These are phyloP conservation scores for Leptodactylus fallax DNA, from an alignment of 2,797 vertebrate genomes.

Conservation along the genomic window DNA sequence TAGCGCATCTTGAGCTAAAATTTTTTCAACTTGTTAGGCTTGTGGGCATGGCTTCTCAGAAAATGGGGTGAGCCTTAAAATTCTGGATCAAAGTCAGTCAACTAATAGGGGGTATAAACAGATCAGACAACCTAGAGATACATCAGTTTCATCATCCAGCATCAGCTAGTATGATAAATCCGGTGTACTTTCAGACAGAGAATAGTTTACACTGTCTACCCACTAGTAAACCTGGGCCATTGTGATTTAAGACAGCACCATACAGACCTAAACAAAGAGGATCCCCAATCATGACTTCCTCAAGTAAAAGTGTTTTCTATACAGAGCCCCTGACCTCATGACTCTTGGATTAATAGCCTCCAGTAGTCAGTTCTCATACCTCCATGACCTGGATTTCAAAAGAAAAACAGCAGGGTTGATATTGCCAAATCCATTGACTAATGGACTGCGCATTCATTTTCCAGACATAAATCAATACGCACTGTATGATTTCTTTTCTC, in stretches of 20 bases:
- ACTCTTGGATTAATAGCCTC: not conserved
- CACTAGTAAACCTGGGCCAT: no score
- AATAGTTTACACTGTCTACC: no score
- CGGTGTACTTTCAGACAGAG: no score
- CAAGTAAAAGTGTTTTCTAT: not conserved
- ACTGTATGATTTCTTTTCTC: constrained; percentile 65
- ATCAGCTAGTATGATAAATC: no score
- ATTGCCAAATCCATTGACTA: constrained; percentile 51
- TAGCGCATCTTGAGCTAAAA: no score
- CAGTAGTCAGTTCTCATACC: not conserved
- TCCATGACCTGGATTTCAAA: constrained; percentile 20
- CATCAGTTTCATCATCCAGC: no score
- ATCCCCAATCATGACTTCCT: not conserved
- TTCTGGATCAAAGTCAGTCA: no score
- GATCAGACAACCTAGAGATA: no score
- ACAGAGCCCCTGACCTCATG: not conserved
- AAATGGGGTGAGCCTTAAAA: no score
- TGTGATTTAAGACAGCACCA: not conserved
- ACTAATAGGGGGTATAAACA: no score
- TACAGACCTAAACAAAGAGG: not conserved
- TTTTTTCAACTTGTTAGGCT: no score
- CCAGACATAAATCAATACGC: constrained; percentile 59
- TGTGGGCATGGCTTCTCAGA: no score
- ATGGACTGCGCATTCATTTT: constrained; percentile 54
- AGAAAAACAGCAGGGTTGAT: constrained; percentile 27